Percentiles rank a stretch among this genome's conserved stretches.
These are phyloP conservation scores for Danaus plexippus DNA, from an alignment of 1,140 invertebrate genomes.

Conservation along the genomic window DNA sequence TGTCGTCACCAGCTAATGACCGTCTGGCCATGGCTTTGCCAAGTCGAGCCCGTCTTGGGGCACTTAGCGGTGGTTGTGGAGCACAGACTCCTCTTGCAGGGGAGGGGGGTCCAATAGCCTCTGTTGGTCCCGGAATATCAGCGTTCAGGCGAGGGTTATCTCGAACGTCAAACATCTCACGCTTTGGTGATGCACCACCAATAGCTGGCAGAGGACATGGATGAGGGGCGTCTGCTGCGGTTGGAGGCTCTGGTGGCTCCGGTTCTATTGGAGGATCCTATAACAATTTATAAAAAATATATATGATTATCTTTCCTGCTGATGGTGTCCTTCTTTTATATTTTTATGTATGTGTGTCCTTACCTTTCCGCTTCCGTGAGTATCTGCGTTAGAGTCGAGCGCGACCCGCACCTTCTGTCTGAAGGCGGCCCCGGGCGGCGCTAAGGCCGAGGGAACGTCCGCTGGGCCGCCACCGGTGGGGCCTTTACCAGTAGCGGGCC, in stretches of 20 bases:
- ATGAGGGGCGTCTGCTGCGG: slow-evolving; percentile 68
- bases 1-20: slow-evolving; percentile 66
- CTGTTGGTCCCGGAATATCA: slow-evolving; percentile 53
- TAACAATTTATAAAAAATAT: slow-evolving; percentile 11
- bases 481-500: slow-evolving; percentile 92
- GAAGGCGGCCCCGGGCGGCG: slow-evolving; percentile 63
- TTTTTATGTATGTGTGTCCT: too few relatives aligned
- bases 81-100: slow-evolving; percentile 76
- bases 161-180: slow-evolving; percentile 50
- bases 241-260: slow-evolving; percentile 76
- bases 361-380: slow-evolving; percentile 63
- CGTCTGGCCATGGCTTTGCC: slow-evolving; percentile 79
- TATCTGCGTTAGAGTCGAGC: slow-evolving; percentile 50
- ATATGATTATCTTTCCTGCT: not conserved
- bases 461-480: slow-evolving; percentile 67
- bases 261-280: slow-evolving; percentile 69
- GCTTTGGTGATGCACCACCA: slow-evolving; percentile 60
- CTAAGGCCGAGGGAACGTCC: slow-evolving; percentile 60
- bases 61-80: slow-evolving; percentile 64
- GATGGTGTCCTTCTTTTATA: too few relatives aligned
- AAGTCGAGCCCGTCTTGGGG: slow-evolving; percentile 74
- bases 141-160: slow-evolving; percentile 72
- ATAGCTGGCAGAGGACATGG: slow-evolving; percentile 56
- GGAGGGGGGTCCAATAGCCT: slow-evolving; percentile 78
- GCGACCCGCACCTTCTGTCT: slow-evolving; percentile 62